These are phyloP conservation scores for Heliconius congener DNA, from an alignment of 1,140 invertebrate species.

Conservation along the genomic window DNA sequence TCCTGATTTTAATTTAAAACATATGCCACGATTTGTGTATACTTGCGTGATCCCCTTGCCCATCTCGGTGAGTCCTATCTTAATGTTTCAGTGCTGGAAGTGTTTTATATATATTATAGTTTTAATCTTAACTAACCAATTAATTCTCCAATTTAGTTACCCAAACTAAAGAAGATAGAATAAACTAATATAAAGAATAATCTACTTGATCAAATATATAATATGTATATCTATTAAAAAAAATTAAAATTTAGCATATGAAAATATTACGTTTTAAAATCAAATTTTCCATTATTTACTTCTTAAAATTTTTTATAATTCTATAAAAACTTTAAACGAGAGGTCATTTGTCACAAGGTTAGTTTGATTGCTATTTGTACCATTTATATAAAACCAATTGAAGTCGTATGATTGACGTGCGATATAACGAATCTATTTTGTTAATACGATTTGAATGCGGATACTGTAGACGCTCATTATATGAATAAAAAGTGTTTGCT, in stretches of 20 bases:
- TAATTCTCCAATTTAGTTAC: too few relatives aligned
- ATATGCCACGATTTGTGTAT: neutral
- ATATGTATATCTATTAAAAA: too few relatives aligned
- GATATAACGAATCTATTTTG: constrained; percentile 70
- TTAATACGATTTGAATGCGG: constrained; percentile 51
- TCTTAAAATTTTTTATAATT: constrained; percentile 1
- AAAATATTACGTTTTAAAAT: neutral
- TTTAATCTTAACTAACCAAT: too few relatives aligned
- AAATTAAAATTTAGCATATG: too few relatives aligned
- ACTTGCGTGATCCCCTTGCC: neutral
- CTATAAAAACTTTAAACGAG: constrained; percentile 34
- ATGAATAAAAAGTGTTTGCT: neutral
- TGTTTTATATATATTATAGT: too few relatives aligned
- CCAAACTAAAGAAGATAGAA: too few relatives aligned
- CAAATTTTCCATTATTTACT: neutral
- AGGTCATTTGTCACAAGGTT: constrained; percentile 54
- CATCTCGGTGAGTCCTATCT: too few relatives aligned
- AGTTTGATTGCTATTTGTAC: constrained; percentile 75
- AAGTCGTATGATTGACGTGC: constrained; percentile 61
- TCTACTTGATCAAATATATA: too few relatives aligned
- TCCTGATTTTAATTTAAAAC: neutral
- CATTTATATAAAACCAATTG: constrained; percentile 70
- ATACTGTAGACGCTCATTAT: constrained; percentile 31
- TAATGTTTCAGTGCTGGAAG: too few relatives aligned
- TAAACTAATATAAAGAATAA: too few relatives aligned